Conservation (phyloP, 2,888 invertebrate species). For the Bugulina stolonifera region DNA sequence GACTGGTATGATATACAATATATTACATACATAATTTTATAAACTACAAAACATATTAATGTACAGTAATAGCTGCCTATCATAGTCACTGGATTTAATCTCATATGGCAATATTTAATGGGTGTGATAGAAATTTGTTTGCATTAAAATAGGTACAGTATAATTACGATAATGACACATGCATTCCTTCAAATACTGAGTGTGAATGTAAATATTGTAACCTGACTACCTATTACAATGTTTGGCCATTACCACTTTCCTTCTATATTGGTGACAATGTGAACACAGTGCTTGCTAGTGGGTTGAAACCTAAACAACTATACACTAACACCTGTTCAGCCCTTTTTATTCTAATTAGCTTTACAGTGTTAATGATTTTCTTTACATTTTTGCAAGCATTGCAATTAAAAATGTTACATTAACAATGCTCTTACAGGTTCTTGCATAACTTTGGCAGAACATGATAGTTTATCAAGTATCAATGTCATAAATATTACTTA, state of each 20-base stretch:
- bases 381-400: not conserved
- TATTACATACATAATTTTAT: no score
- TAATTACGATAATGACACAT: not conserved
- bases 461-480: not conserved
- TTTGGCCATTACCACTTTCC: not conserved
- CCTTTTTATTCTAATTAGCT: not conserved
- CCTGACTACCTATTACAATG: not conserved
- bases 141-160: not conserved
- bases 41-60: no score
- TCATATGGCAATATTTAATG: not conserved
- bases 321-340: not conserved
- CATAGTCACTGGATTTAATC: no score
- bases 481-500: no score
- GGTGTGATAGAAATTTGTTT: not conserved
- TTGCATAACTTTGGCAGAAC: not conserved
- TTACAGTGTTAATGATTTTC: not conserved
- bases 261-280: not conserved
- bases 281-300: not conserved
- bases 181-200: not conserved
- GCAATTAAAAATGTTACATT: not conserved
- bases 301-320: not conserved
- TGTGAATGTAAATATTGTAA: not conserved
- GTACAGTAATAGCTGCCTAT: no score
- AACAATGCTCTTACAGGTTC: not conserved
- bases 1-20: no score